Evolutionary conservation across 2,113 vertebrate species (phyloP).

Genomic region (Hemiscyllium ocellatum): DNA sequence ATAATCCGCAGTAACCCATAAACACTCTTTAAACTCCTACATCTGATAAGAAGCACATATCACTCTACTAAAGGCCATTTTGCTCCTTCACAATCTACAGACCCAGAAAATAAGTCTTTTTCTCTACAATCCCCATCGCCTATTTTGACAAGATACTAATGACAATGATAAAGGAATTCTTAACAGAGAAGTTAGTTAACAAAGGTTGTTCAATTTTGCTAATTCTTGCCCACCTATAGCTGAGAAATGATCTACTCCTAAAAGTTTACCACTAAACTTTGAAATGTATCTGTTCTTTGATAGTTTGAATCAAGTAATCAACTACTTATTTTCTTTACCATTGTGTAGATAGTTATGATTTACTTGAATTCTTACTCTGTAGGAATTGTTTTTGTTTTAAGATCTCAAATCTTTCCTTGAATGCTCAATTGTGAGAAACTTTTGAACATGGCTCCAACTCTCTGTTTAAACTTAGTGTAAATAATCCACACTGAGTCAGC

Average conservation of each 20-base stretch:
- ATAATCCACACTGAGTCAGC: not conserved
- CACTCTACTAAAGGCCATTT: no score
- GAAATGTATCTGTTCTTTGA: not conserved
- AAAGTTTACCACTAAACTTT: no score
- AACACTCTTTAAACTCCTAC: no score
- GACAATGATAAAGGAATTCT: not conserved
- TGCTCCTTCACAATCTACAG: no score
- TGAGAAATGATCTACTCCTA: not conserved
- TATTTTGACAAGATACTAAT: not conserved
- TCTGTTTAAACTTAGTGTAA: not conserved
- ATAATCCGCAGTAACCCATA: no score
- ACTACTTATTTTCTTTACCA: not conserved
- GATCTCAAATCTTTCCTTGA: not conserved
- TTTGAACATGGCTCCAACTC: not conserved
- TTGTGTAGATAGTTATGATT: not conserved
- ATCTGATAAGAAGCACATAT: no score
- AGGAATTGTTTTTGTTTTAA: not conserved
- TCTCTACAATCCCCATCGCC: not conserved
- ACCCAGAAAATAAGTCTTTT: no score
- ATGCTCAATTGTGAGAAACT: not conserved
- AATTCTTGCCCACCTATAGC: not conserved
- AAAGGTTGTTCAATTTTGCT: not conserved
- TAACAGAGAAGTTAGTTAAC: not conserved
- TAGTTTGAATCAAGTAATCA: not conserved
- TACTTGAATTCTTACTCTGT: not conserved